These are phyloP conservation scores for Synergus umbraculus DNA, from an alignment of 2,888 invertebrate genomes.

Conservation along the genomic window DNA sequence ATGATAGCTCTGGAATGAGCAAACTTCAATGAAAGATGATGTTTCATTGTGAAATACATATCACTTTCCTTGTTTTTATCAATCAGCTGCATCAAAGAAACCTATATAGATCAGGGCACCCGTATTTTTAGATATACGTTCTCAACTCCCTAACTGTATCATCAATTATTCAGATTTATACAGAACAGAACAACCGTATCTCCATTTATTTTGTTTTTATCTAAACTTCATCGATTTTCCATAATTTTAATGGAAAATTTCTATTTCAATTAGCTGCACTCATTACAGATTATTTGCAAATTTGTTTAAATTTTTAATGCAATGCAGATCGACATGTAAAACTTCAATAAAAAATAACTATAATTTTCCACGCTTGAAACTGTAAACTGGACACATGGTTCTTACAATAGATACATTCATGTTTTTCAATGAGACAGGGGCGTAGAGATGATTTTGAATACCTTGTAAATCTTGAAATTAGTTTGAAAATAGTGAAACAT, in stretches of 20 bases:
- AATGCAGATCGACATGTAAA: too few species aligned
- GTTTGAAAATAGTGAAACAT: neutral
- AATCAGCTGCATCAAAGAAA: neutral
- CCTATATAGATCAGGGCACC: slow-evolving; percentile 26
- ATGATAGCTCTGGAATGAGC: neutral
- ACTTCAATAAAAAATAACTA: too few species aligned
- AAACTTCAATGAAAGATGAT: neutral
- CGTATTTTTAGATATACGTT: slow-evolving; percentile 14
- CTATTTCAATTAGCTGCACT: neutral
- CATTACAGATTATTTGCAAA: neutral
- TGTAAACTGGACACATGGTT: neutral
- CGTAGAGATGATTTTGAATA: neutral
- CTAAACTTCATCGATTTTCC: neutral
- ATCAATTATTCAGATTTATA: neutral
- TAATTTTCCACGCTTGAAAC: neutral
- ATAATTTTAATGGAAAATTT: neutral
- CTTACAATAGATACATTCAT: slow-evolving; percentile 21
- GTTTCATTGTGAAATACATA: neutral
- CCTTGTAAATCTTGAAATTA: slow-evolving; percentile 14
- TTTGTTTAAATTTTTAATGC: too few species aligned
- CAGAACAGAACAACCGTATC: neutral
- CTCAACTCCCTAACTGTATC: neutral
- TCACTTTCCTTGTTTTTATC: neutral
- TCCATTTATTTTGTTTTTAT: neutral
- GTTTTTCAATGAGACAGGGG: neutral